Evolutionary conservation across 1,140 invertebrate species (phyloP), one percentile per base, ranked within the genome.

Genomic region (Drosophila virilis): DNA sequence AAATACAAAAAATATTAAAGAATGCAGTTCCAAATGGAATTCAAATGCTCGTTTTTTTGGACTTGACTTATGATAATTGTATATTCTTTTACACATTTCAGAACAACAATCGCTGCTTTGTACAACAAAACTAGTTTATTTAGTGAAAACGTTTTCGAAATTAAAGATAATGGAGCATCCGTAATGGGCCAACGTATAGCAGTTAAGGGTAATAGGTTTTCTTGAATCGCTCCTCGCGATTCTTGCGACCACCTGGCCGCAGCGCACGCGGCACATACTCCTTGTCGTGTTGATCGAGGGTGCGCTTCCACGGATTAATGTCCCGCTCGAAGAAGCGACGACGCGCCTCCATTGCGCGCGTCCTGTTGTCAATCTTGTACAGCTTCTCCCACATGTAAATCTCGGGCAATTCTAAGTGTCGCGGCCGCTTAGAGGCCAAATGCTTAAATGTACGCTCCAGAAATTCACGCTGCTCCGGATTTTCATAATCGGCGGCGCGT

Each of bases 371-470:
- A 42, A 96, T 94, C 86, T 96, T 95, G 80, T 96, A 97, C 59
- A 97, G 95, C 52, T 94, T 94, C 76, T 97, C 96, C 96, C 96
- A 97, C 52, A 94, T 76, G 74, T 96, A 96, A 37, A 95, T 93
- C 93, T 97, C 96, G 33, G 96, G 95, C 33, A 92, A 9, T 45
- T 94, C 78, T 38, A 93, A 93, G 76, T 95, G 93, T 52, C 94
- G 94, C 0, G 94, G 94, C 78, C 95, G 93, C 81, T 96, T 95
- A 1, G 94, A 94, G 32, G 94, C 93, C 61, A 97, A 83, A 91
- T 95, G 93, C 80, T 96, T 97, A 64, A 95, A 97, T 57, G 91
- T 93, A 13, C 93, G 76, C 85, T 96, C 96, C 8, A 97, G 89
- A 94, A 96, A 97, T 48, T 91, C 91, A 51, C 96, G 93, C 70